A percentile compares a stretch with the other conserved stretches of the same genome.
Evolutionary conservation across 2,888 invertebrate genomes (phyloP).

Genomic region (Synanthedon tipuliformis): DNA sequence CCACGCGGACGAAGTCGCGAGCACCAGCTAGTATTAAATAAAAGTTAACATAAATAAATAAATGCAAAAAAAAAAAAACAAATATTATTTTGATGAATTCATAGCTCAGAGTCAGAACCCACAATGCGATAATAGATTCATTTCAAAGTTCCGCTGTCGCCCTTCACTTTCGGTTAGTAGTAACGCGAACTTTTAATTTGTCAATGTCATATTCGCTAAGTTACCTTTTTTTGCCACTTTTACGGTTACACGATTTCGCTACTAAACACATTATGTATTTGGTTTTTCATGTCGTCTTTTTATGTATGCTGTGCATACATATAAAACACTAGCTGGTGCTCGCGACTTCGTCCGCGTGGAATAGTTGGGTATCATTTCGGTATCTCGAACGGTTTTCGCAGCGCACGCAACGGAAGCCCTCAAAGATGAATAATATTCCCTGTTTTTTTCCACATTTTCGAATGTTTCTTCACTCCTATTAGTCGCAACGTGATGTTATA

Average conservation of each 20-base stretch:
- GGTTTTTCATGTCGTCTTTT: neutral
- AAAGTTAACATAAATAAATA: no score
- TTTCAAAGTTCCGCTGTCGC: neutral
- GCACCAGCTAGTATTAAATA: no score
- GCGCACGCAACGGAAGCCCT: no score
- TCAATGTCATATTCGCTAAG: slow-evolving; percentile 9
- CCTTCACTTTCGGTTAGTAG: neutral
- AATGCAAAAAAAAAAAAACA: neutral
- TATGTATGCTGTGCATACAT: neutral
- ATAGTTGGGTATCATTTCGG: no score
- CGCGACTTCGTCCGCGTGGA: no score
- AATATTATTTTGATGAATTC: neutral
- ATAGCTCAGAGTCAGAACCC: neutral
- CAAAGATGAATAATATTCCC: no score
- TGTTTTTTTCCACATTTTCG: no score
- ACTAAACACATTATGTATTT: slow-evolving; percentile 2
- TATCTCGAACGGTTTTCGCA: no score
- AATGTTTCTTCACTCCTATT: no score
- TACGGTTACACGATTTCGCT: neutral
- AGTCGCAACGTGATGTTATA: no score
- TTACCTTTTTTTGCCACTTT: slow-evolving; percentile 4
- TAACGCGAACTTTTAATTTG: slow-evolving; percentile 8
- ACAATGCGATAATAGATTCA: neutral
- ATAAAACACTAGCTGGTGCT: no score
- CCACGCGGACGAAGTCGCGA: no score